Percentiles rank a stretch among this genome's conserved stretches.
These are phyloP conservation scores for Poecile montanus DNA, from an alignment of 2,797 vertebrate species.

Conservation along the genomic window DNA sequence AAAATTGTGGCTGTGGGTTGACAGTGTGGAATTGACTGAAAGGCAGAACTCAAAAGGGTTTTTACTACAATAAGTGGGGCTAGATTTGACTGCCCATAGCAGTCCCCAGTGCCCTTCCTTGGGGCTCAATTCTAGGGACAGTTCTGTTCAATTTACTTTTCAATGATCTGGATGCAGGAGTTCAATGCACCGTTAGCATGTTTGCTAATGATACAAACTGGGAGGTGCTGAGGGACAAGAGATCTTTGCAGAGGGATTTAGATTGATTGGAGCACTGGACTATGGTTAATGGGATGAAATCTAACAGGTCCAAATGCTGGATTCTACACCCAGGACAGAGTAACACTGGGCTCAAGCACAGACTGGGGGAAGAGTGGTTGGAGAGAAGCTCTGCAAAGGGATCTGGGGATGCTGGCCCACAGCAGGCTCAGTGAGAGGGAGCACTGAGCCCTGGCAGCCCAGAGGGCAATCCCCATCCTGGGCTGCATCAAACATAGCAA, in stretches of 20 bases:
- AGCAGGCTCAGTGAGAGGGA: background rate
- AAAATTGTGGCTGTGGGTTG: background rate
- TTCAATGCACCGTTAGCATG: background rate
- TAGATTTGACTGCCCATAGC: background rate
- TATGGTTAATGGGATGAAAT: background rate
- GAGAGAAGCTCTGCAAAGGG: background rate
- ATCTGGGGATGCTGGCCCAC: background rate
- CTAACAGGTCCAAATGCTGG: background rate
- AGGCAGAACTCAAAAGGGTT: background rate
- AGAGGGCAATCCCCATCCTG: background rate
- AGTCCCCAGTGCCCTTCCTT: background rate
- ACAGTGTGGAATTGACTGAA: background rate
- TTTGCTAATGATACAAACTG: background rate
- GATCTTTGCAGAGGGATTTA: background rate
- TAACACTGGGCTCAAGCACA: background rate
- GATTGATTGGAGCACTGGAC: background rate
- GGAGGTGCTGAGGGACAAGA: background rate
- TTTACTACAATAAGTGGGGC: background rate
- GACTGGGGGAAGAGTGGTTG: background rate
- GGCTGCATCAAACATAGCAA: background rate
- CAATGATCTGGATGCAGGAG: background rate
- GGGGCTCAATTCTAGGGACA: background rate
- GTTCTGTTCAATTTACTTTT: background rate
- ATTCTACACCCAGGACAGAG: background rate
- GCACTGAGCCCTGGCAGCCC: background rate